A percentile compares a stretch with the other conserved stretches of the same genome.
Conservation (phyloP, 2,888 invertebrate species). For the Panopea generosa region DNA sequence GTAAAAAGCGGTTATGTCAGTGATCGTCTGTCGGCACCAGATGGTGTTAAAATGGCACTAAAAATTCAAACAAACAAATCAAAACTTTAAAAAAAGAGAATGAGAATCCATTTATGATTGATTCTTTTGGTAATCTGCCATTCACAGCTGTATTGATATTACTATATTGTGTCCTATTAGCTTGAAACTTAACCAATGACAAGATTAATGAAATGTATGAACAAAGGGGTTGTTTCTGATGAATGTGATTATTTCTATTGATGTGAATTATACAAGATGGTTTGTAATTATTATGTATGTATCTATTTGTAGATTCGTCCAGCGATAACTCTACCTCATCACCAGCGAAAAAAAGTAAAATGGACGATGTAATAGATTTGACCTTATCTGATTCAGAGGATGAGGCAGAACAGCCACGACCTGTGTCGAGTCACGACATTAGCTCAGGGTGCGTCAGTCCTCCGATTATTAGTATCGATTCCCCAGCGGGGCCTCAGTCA, state of each 20-base stretch:
- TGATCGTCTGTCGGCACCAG: too few relatives aligned
- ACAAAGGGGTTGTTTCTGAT: too few relatives aligned
- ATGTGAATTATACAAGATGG: too few relatives aligned
- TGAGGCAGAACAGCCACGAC: constrained; percentile 26
- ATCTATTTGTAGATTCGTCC: constrained; percentile 27
- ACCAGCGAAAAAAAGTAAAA: constrained; percentile 68
- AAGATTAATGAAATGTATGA: too few relatives aligned
- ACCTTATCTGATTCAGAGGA: constrained; percentile 81
- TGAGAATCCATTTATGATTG: not conserved
- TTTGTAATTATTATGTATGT: too few relatives aligned
- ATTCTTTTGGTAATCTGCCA: too few relatives aligned
- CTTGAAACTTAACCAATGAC: too few relatives aligned
- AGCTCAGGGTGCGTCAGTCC: constrained; percentile 76
- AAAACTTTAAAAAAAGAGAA: not conserved
- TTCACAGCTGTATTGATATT: too few relatives aligned
- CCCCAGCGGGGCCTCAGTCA: constrained; percentile 56
- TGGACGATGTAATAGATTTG: constrained; percentile 79
- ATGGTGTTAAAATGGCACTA: too few relatives aligned
- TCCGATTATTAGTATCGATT: constrained; percentile 73
- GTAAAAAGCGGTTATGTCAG: too few relatives aligned
- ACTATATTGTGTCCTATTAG: too few relatives aligned
- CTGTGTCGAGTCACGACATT: constrained; percentile 52
- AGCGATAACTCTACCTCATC: constrained; percentile 49
- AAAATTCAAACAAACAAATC: not conserved
- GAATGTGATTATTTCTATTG: too few relatives aligned